A percentile compares a stretch with the other conserved stretches of the same genome.
Conservation (phyloP, 2,113 vertebrate genomes). For the Pyrgilauda ruficollis region DNA sequence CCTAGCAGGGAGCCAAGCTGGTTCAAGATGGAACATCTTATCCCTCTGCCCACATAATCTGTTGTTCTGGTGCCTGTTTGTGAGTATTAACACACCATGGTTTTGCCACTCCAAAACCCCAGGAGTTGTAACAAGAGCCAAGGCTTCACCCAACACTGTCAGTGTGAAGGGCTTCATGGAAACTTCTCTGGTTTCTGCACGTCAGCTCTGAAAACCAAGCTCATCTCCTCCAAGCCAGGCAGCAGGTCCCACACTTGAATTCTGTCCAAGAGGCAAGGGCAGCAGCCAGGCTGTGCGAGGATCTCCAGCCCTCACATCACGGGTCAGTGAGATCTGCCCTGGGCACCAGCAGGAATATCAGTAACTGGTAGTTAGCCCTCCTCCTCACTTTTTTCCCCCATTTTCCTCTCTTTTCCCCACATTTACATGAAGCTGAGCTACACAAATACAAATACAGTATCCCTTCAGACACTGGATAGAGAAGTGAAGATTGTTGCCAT, state of each 20-base stretch:
- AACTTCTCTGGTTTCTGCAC: constrained; percentile 11
- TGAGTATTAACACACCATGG: background rate
- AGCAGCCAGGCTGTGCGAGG: accelerated
- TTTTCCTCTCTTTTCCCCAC: background rate
- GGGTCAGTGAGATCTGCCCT: background rate
- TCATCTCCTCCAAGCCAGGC: background rate
- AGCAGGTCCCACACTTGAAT: background rate
- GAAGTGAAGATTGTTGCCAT: accelerated
- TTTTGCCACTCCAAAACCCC: background rate
- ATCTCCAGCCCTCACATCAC: background rate
- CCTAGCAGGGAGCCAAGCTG: background rate
- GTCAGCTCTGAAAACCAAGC: background rate
- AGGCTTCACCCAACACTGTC: background rate
- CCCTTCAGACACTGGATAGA: background rate
- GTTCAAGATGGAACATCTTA: background rate
- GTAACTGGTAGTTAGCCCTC: background rate
- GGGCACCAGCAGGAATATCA: accelerated
- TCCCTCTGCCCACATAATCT: background rate
- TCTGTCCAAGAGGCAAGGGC: background rate
- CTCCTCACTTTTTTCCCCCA: background rate
- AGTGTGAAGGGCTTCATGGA: background rate
- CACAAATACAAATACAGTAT: background rate
- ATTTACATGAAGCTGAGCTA: background rate
- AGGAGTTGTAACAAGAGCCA: background rate
- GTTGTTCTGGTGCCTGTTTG: background rate